These are phyloP conservation scores for Falco biarmicus DNA, from an alignment of 2,797 vertebrate genomes.

Conservation along the genomic window DNA sequence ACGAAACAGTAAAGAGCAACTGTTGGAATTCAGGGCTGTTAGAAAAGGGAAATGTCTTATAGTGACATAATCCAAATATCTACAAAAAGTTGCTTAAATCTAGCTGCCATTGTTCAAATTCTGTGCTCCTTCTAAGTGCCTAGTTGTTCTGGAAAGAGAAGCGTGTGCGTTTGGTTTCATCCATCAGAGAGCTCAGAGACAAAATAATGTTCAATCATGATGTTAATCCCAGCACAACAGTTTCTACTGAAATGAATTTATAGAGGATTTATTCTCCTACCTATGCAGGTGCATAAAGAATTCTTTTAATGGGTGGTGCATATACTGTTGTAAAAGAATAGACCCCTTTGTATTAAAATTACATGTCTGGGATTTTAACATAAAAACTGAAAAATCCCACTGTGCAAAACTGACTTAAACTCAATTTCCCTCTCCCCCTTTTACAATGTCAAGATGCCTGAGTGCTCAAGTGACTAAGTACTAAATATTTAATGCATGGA, in stretches of 20 bases:
- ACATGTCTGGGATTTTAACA: slow-evolving; percentile 67
- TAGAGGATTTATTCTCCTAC: slow-evolving; percentile 44
- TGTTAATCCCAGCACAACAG: slow-evolving; percentile 55
- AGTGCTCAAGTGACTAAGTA: slow-evolving; percentile 72
- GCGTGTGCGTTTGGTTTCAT: not conserved
- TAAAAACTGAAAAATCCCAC: slow-evolving; percentile 65
- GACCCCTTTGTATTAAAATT: slow-evolving; percentile 63
- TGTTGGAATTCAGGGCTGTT: not conserved
- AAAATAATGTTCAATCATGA: slow-evolving; percentile 36
- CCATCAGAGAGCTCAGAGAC: slow-evolving; percentile 11
- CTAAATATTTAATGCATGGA: slow-evolving; percentile 82
- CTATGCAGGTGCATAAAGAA: slow-evolving; percentile 47
- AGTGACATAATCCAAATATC: not conserved
- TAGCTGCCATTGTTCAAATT: not conserved
- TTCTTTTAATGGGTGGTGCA: slow-evolving; percentile 45
- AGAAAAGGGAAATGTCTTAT: not conserved
- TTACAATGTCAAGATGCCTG: slow-evolving; percentile 74
- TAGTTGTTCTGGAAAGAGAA: not conserved
- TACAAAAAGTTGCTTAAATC: not conserved
- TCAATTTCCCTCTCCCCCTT: slow-evolving; percentile 64
- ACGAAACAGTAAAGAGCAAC: not conserved
- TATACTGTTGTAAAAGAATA: slow-evolving; percentile 34
- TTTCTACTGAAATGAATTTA: slow-evolving; percentile 23
- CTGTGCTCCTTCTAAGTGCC: not conserved
- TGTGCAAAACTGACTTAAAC: slow-evolving; percentile 66